These are phyloP conservation scores for Adelges cooleyi DNA, from an alignment of 1,140 invertebrate genomes.

Conservation along the genomic window DNA sequence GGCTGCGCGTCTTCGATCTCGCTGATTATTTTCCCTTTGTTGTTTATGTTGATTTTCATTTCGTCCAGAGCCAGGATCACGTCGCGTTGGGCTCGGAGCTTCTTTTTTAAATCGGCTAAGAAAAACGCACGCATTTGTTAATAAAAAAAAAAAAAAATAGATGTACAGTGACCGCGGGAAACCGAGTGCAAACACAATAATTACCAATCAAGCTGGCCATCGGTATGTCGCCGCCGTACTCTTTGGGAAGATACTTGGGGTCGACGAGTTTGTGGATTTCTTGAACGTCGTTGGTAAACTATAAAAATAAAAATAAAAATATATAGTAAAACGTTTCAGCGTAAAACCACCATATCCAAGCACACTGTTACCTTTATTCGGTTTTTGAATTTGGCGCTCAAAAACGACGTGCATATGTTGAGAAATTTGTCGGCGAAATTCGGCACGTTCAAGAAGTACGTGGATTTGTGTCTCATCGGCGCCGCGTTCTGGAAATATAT, in stretches of 20 bases:
- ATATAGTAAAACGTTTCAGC: neutral
- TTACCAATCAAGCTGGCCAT: constrained; percentile 59
- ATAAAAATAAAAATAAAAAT: too few species aligned
- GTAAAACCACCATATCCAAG: neutral
- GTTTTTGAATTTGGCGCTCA: constrained; percentile 68
- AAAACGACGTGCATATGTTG: constrained; percentile 60
- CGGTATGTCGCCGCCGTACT: constrained; percentile 70
- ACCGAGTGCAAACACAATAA: neutral
- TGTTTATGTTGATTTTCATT: constrained; percentile 37
- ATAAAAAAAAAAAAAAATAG: neutral
- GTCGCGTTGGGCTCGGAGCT: constrained; percentile 35
- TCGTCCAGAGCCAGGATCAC: constrained; percentile 38
- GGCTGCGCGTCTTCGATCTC: constrained; percentile 35
- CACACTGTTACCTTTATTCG: constrained; percentile 49
- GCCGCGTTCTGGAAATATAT: constrained; percentile 58
- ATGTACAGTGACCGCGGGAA: neutral
- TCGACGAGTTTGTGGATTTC: constrained; percentile 57
- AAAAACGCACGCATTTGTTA: constrained; percentile 24
- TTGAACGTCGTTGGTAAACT: constrained; percentile 60
- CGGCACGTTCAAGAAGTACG: constrained; percentile 73
- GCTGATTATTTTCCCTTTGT: constrained; percentile 33
- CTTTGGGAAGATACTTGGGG: constrained; percentile 64
- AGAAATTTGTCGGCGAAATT: constrained; percentile 61
- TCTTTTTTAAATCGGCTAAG: constrained; percentile 39
- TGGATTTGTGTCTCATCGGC: constrained; percentile 75